phyloP scores from a whole-genome alignment of 2,888 invertebrate genomes.

The Diaperis boleti region DNA sequence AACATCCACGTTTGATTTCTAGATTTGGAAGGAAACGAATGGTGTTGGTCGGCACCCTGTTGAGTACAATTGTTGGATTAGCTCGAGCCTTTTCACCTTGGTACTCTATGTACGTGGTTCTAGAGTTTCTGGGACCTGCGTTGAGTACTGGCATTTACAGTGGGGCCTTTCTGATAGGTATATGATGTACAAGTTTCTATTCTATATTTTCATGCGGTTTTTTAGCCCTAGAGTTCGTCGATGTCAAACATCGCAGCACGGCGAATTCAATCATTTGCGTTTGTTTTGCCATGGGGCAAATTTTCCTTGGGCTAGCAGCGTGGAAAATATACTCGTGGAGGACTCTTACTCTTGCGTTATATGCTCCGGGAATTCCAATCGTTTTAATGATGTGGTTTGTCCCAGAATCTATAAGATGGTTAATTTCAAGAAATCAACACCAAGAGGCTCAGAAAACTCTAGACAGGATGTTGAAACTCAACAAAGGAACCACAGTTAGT shows the following conservation, averaged over 20 bases:
- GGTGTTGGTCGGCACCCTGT: conserved; percentile 68
- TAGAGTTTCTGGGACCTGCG: conserved; percentile 78
- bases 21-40: conserved; percentile 73
- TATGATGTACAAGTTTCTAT: not conserved
- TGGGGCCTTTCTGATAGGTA: conserved; percentile 76
- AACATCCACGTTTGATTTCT: too few species aligned
- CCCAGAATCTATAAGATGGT: conserved; percentile 81
- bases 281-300: conserved; percentile 76
- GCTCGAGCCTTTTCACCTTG: conserved; percentile 75
- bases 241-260: conserved; percentile 76
- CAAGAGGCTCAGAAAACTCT: conserved; percentile 70
- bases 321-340: conserved; percentile 77
- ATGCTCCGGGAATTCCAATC: conserved; percentile 78
- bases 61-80: conserved; percentile 75
- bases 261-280: conserved; percentile 76
- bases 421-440: conserved; percentile 71
- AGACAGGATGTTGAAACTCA: conserved; percentile 72
- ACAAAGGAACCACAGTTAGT: conserved; percentile 67
- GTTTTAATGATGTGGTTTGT: conserved; percentile 74
- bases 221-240: conserved; percentile 76
- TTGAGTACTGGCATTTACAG: conserved; percentile 77
- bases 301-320: conserved; percentile 73
- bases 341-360: conserved; percentile 70
- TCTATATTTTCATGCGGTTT: not conserved
- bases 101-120: conserved; percentile 75